phyloP scores from a whole-genome alignment of 2,888 invertebrate species.

The Tetragonula carbonaria region DNA sequence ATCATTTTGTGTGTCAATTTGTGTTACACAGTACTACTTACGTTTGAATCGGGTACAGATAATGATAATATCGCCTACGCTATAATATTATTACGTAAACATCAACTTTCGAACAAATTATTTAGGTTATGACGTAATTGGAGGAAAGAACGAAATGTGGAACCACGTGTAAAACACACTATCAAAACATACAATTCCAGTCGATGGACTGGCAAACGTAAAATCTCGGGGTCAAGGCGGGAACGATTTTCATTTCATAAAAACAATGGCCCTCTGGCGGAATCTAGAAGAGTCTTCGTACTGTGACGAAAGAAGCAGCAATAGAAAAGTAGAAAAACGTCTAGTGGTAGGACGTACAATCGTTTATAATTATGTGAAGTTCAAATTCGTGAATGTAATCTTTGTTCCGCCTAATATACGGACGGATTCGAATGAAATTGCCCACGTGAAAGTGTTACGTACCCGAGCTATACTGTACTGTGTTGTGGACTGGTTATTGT shows the following conservation, averaged over 20 bases:
- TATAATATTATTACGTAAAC: not conserved
- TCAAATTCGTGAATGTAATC: slow-evolving; percentile 49
- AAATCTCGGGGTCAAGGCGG: slow-evolving; percentile 26
- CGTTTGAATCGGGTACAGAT: not conserved
- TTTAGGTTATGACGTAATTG: not conserved
- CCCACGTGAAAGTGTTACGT: slow-evolving; percentile 46
- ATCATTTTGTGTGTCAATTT: not conserved
- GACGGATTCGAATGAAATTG: slow-evolving; percentile 39
- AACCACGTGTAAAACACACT: not conserved
- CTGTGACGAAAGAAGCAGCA: slow-evolving; percentile 45
- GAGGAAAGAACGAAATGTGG: not conserved
- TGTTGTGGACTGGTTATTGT: slow-evolving; percentile 48
- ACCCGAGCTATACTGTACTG: slow-evolving; percentile 14
- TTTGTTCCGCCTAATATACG: slow-evolving; percentile 41
- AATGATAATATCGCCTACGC: not conserved
- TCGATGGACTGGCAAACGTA: not conserved
- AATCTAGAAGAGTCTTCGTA: slow-evolving; percentile 1
- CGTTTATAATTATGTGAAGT: slow-evolving; percentile 55
- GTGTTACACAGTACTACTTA: not conserved
- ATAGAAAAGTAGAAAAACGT: slow-evolving; percentile 52
- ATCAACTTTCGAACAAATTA: not conserved
- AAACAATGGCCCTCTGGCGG: slow-evolving; percentile 55
- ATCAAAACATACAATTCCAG: slow-evolving; percentile 7
- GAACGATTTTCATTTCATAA: slow-evolving; percentile 49
- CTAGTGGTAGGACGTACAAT: slow-evolving; percentile 47